Base-by-base conservation (phyloP, 2,113 vertebrate genomes). In the Psilopogon haemacephalus region DNA sequence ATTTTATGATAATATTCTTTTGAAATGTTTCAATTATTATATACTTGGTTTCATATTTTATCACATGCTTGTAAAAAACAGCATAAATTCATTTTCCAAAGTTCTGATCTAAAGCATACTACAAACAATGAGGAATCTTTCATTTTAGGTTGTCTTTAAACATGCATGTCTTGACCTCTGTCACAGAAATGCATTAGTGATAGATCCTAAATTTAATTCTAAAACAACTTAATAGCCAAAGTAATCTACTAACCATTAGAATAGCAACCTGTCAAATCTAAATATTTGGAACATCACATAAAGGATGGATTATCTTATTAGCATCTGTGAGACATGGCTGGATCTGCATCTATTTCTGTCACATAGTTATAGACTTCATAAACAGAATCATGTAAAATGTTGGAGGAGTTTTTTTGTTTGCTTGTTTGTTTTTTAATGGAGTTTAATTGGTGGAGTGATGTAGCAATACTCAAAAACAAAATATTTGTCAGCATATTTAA, bases 221-320 rank as follows among this genome's bases (percentile, higher is more conserved):
- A 60, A 88, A 90, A 64, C 17, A 94, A 71, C 55, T 93, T 94
- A 95, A 94, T 89, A 85, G 15, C n/a, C 67, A 89, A 92, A 88
- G 75, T 82, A 96, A 88, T 90, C 67, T 84, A 81, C n/a, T 90
- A 91, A 93, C 40, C 52, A 95, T 81, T 93, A 84, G 54, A 94
- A 95, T 95, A 95, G 95, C 70, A 85, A 75, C 38, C 72, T 95
- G 63, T 93, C 69, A 93, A 88, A 71, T 80, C 37, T 80, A 73
- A 86, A 91, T 88, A 60, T 52, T 83, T 24, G 42, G 42, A 96
- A 84, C 40, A 93, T 92, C 84, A 68, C 79, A 52, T 74, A 78
- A 86, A 93, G 96, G 37, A 95, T 71, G 27, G 68, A 92, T 95
- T 93, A 93, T 93, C 95, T 93, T 92, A 63, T 95, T 72, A 86